These are phyloP conservation scores for Sipha maydis DNA, from an alignment of 2,888 invertebrate species.

Conservation along the genomic window DNA sequence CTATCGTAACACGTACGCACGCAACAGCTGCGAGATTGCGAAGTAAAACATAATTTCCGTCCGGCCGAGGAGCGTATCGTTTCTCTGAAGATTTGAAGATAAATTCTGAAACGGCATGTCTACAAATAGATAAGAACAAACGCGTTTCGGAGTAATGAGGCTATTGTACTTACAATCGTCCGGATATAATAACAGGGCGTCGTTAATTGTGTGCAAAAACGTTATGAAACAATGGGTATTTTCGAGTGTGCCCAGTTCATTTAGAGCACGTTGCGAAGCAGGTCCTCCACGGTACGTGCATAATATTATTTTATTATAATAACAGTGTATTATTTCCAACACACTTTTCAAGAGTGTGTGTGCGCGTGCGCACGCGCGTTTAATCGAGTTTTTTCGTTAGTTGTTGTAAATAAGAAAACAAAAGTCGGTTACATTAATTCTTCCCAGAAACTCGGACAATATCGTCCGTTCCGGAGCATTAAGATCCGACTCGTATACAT, in stretches of 20 bases:
- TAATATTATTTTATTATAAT: not conserved
- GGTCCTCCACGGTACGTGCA: not conserved
- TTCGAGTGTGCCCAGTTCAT: conserved; percentile 33
- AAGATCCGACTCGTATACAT: not conserved
- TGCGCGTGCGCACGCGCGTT: not conserved
- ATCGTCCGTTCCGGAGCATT: not conserved
- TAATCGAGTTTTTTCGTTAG: not conserved
- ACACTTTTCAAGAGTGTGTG: not conserved
- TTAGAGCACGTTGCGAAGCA: not conserved
- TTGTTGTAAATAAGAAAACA: not conserved
- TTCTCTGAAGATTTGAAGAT: not conserved
- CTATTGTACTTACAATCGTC: not conserved
- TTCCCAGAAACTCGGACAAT: not conserved
- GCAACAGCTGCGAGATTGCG: not conserved
- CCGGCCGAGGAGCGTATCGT: not conserved
- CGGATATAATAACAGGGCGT: not conserved
- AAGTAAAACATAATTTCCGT: not conserved
- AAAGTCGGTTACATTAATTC: not conserved
- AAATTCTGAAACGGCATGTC: not conserved
- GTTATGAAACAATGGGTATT: conserved; percentile 1
- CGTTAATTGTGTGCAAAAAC: conserved; percentile 18
- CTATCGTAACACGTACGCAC: not conserved
- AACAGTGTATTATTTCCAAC: not conserved
- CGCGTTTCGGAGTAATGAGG: not conserved
- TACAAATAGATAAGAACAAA: not conserved